These are phyloP conservation scores for Oxytorus armatus DNA, from an alignment of 2,888 invertebrate species.

Conservation along the genomic window DNA sequence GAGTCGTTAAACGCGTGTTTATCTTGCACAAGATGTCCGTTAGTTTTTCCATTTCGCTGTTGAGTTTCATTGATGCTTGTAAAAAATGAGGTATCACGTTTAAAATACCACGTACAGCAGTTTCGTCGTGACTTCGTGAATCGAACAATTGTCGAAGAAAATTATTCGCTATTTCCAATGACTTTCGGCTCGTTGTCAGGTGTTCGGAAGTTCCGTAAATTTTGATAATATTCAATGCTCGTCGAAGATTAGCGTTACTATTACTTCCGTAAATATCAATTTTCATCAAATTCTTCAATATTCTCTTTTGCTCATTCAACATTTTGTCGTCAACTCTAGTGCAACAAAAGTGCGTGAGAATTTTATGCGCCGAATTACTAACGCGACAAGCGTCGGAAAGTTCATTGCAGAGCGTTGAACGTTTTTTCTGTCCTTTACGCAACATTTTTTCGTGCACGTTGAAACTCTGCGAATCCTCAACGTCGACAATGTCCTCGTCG, in stretches of 20 bases:
- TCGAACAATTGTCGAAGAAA: conserved; percentile 79
- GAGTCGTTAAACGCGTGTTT: conserved; percentile 16
- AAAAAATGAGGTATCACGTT: conserved; percentile 78
- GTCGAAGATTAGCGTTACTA: conserved; percentile 73
- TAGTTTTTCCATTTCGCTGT: conserved; percentile 53
- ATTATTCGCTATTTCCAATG: conserved; percentile 75
- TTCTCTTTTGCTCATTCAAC: conserved; percentile 70
- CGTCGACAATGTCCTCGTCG: conserved; percentile 46
- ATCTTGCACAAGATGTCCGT: conserved; percentile 44
- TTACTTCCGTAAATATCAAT: conserved; percentile 73
- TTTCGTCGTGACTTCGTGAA: conserved; percentile 77
- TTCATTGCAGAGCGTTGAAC: conserved; percentile 6
- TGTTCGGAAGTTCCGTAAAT: conserved; percentile 74
- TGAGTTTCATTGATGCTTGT: conserved; percentile 28
- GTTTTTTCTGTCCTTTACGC: not conserved
- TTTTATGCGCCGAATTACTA: conserved; percentile 73
- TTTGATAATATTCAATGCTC: conserved; percentile 80
- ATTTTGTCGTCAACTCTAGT: conserved; percentile 68
- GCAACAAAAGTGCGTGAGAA: conserved; percentile 76
- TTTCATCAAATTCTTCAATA: conserved; percentile 75
- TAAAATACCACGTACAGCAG: conserved; percentile 79
- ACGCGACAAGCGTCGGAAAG: conserved; percentile 68
- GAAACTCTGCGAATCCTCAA: conserved; percentile 23
- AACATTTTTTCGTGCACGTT: conserved; percentile 4
- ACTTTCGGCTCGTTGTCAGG: conserved; percentile 73